Base-by-base conservation (phyloP, 2,113 vertebrate genomes). In the Carlito syrichta region DNA sequence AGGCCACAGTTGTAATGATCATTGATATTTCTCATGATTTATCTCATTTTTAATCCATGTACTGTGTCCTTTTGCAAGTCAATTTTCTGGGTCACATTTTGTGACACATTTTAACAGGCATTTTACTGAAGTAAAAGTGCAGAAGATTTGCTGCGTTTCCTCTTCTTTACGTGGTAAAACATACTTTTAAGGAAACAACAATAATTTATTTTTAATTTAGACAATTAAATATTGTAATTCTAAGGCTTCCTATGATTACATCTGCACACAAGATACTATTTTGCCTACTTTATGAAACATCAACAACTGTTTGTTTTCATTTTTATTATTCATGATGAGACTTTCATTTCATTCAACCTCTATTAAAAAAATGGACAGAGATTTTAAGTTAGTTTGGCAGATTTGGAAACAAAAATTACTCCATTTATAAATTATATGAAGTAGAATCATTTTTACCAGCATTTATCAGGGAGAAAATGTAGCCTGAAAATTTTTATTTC, bases 11-110 rank as follows among this genome's bases (percentile, higher is more conserved):
- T 40, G 54, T 58, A 87, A 91, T 71, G 78, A 88, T 95, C 88
- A 86, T 43, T 88, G 86, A 62, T 97, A n/a, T 85, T 94, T 94
- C 38, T 86, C 10, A 0, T 58, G 66, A 95, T 86, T 94, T 93
- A 94, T 74, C 85, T 84, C 38, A 30, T 69, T 95, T 97, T 82
- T 94, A 94, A 86, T 92, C 50, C 27, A 35, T 56, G 40, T 56
- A 43, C 93, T 48, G 3, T 88, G 66, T 88, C 71, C 68, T 93
- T 94, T 92, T 86, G 60, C 82, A 97, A 97, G 94, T 94, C 93
- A 97, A 95, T 95, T 96, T 96, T 95, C 84, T 94, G 78, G 94
- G 94, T 97, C 89, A 94, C 58, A 91, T 94, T 93, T 90, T 66
- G 83, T 91, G 93, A 95, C 85, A 85, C 48, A 63, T 30, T 94